These are phyloP conservation scores for Daubentonia madagascariensis DNA, from an alignment of 2,113 vertebrate species.

Conservation along the genomic window DNA sequence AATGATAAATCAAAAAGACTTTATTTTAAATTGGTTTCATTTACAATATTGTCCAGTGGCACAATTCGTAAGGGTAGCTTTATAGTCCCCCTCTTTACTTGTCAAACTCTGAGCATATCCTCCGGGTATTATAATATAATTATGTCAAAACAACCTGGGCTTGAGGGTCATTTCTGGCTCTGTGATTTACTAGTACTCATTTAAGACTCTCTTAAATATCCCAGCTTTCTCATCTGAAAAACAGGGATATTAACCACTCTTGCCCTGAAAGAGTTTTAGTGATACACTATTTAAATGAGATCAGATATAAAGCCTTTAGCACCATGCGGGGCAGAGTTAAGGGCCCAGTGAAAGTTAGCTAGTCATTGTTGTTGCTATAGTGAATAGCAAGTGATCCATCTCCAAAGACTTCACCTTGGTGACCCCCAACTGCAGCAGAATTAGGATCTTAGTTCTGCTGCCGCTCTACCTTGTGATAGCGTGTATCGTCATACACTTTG, in stretches of 20 bases:
- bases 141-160: neutral
- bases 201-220: neutral
- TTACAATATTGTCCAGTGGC: neutral
- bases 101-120: neutral
- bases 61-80: neutral
- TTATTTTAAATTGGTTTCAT: neutral
- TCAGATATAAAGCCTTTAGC: neutral
- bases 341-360: neutral
- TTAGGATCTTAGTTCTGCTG: neutral
- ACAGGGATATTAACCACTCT: neutral
- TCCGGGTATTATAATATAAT: neutral
- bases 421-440: neutral
- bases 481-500: neutral
- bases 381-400: neutral
- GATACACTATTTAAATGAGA: neutral
- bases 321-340: neutral
- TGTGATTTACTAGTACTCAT: neutral
- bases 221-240: neutral
- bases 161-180: neutral
- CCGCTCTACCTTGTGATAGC: neutral
- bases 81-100: neutral
- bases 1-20: constrained; percentile 9
- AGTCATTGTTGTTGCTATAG: neutral
- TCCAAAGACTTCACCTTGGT: neutral
- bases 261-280: neutral